phyloP scores from a whole-genome alignment of 2,888 invertebrate genomes.

The Crioceris asparagi region DNA sequence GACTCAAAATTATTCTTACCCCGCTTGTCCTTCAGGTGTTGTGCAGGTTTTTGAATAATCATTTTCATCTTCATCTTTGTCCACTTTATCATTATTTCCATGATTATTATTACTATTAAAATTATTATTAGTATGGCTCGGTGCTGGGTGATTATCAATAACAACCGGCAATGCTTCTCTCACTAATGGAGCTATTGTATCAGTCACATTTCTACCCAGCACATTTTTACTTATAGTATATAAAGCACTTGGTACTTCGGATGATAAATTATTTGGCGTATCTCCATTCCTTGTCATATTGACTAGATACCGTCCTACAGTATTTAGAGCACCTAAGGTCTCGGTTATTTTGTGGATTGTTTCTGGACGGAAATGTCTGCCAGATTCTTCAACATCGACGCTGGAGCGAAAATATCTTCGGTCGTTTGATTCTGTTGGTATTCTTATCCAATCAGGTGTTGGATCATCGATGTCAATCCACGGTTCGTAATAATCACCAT shows the following conservation, averaged over 20 bases:
- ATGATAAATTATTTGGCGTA: constrained; percentile 32
- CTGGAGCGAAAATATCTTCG: constrained; percentile 3
- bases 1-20: too few species aligned
- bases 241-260: constrained; percentile 59
- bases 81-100: constrained; percentile 26
- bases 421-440: constrained; percentile 20
- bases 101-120: constrained; percentile 25
- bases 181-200: constrained; percentile 67
- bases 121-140: constrained; percentile 5
- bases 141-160: constrained; percentile 16
- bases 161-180: constrained; percentile 34
- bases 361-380: constrained; percentile 35
- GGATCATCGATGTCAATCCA: constrained; percentile 20
- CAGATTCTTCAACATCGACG: constrained; percentile 23
- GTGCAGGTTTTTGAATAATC: constrained; percentile 59
- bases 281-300: constrained; percentile 56
- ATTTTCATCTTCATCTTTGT: constrained; percentile 37
- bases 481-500: constrained; percentile 23
- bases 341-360: constrained; percentile 46
- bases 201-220: constrained; percentile 66
- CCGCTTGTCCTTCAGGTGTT: constrained; percentile 69
- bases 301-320: constrained; percentile 74
- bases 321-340: constrained; percentile 69
- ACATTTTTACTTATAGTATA: constrained; percentile 75
- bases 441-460: constrained; percentile 25